These are phyloP conservation scores for Littorina saxatilis DNA, from an alignment of 1,140 invertebrate genomes.

Conservation along the genomic window DNA sequence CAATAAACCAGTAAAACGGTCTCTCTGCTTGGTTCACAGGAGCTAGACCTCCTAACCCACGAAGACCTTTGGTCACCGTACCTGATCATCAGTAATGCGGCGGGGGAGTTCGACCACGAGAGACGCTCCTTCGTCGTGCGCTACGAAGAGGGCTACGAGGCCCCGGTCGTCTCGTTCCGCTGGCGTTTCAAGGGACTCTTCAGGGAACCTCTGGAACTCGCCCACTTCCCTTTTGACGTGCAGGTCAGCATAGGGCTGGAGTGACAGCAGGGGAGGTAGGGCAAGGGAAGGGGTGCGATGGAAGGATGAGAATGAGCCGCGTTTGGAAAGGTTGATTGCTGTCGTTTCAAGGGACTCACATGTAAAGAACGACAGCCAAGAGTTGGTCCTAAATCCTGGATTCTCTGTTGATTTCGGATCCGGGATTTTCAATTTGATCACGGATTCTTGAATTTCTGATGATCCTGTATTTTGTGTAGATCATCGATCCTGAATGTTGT, in stretches of 20 bases:
- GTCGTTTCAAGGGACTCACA: no score
- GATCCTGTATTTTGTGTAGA: no score
- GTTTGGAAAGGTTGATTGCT: background rate
- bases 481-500: no score
- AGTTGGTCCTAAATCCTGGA: no score
- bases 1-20: no score
- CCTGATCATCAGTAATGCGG: constrained; percentile 59
- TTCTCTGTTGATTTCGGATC: no score
- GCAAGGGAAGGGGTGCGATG: no score
- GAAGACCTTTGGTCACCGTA: constrained; percentile 58
- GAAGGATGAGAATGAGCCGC: background rate
- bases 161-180: constrained; percentile 57
- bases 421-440: no score
- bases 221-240: constrained; percentile 72
- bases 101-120: constrained; percentile 50
- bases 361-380: no score
- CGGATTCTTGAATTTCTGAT: no score
- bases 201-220: constrained; percentile 64
- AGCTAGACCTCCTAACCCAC: constrained; percentile 38
- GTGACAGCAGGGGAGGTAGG: background rate
- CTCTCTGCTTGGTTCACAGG: no score
- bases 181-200: constrained; percentile 69
- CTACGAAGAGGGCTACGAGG: constrained; percentile 50
- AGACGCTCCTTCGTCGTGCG: constrained; percentile 52
- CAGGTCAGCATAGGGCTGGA: constrained; percentile 54